A percentile compares a stretch with the other conserved stretches of the same genome.
Conservation (phyloP, 1,140 invertebrate species). For the Oreohelix idahoensis region DNA sequence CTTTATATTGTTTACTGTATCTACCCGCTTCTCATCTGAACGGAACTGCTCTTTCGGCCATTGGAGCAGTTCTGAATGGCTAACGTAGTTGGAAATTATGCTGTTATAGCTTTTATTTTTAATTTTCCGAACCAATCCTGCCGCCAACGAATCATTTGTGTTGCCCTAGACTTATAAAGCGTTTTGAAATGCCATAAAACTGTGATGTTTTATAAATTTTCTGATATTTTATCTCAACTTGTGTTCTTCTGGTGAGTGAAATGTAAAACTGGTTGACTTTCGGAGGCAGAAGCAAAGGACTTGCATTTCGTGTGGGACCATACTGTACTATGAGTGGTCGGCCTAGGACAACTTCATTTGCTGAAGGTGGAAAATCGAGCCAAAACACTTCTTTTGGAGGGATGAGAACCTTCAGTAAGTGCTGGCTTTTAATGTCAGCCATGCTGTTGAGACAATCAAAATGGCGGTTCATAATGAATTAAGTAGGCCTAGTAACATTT, state of each 20-base stretch:
- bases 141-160: not conserved
- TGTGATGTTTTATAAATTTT: not conserved
- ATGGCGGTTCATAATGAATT: slow-evolving; percentile 56
- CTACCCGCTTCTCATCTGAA: slow-evolving; percentile 27
- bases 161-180: not conserved
- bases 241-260: slow-evolving; percentile 49
- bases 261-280: slow-evolving; percentile 58
- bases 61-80: slow-evolving; percentile 42
- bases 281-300: slow-evolving; percentile 44
- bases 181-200: not conserved
- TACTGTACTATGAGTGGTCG: slow-evolving; percentile 86
- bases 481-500: too few species aligned
- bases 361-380: slow-evolving; percentile 93
- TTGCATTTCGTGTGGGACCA: slow-evolving; percentile 52
- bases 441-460: slow-evolving; percentile 55
- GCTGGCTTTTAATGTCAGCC: slow-evolving; percentile 50
- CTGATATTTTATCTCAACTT: slow-evolving; percentile 41
- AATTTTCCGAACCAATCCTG: not conserved
- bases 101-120: not conserved
- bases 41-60: slow-evolving; percentile 48
- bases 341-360: slow-evolving; percentile 96
- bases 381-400: slow-evolving; percentile 87
- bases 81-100: slow-evolving; percentile 39
- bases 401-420: slow-evolving; percentile 97
- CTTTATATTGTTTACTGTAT: slow-evolving; percentile 13